Evolutionary conservation across 2,113 vertebrate species (phyloP).

Genomic region (Pluvialis apricaria): DNA sequence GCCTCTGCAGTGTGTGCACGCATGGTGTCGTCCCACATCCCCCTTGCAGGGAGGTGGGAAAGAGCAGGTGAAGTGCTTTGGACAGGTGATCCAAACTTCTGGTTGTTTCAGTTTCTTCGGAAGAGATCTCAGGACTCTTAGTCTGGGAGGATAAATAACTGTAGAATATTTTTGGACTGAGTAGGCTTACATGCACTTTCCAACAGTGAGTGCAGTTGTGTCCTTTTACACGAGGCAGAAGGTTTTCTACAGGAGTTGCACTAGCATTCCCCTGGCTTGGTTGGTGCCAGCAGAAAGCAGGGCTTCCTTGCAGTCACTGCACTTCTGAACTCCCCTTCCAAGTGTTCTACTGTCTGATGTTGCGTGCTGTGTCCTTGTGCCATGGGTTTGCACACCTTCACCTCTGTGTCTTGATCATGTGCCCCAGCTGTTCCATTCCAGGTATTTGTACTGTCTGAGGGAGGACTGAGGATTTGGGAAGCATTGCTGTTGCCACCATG

Average conservation of each 20-base stretch:
- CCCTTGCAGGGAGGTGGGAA: not conserved
- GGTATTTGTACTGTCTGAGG: not conserved
- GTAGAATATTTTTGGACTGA: not conserved
- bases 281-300: not conserved
- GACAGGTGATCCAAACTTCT: not conserved
- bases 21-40: not conserved
- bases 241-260: not conserved
- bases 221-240: not conserved
- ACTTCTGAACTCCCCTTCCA: not conserved
- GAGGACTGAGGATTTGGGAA: not conserved
- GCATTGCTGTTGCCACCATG: not conserved
- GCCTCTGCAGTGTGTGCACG: accelerated
- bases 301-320: not conserved
- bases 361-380: not conserved
- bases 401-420: not conserved
- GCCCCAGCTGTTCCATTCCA: not conserved
- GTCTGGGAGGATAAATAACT: not conserved
- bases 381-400: not conserved
- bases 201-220: not conserved
- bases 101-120: not conserved
- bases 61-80: not conserved
- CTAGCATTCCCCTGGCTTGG: not conserved
- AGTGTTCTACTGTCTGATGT: not conserved
- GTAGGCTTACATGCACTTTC: not conserved
- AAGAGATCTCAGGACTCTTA: not conserved